Conservation (phyloP, 2,888 invertebrate genomes). For the Drosophila histrio region DNA sequence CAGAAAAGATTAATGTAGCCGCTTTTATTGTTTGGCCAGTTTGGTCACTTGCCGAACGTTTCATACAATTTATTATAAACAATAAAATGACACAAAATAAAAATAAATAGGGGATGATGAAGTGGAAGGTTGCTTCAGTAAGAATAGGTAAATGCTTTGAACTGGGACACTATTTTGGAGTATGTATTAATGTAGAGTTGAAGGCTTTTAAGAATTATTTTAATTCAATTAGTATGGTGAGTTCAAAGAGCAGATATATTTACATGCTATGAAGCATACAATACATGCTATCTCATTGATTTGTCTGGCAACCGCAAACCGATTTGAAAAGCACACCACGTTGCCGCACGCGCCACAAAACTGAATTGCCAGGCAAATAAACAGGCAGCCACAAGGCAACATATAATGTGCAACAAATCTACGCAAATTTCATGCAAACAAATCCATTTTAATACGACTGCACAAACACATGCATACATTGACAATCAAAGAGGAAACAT, state of each 20-base stretch:
- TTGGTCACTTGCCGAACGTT: slow-evolving; percentile 72
- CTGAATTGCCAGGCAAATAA: slow-evolving; percentile 51
- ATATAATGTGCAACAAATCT: slow-evolving; percentile 71
- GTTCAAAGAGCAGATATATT: background rate
- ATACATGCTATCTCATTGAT: slow-evolving; percentile 29
- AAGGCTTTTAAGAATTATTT: background rate
- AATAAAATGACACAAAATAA: slow-evolving; percentile 54
- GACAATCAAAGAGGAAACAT: slow-evolving; percentile 9
- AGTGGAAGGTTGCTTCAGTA: background rate
- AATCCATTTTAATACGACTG: slow-evolving; percentile 61
- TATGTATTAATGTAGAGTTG: background rate
- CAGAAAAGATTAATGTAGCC: slow-evolving; percentile 66
- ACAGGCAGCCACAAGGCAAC: slow-evolving; percentile 45
- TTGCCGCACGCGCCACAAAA: slow-evolving; percentile 29
- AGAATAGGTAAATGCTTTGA: background rate
- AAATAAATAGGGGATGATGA: background rate
- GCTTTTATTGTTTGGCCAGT: slow-evolving; percentile 72
- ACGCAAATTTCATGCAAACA: slow-evolving; percentile 71
- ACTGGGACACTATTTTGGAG: background rate
- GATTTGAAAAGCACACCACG: slow-evolving; percentile 27
- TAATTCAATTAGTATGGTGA: background rate
- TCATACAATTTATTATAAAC: slow-evolving; percentile 73
- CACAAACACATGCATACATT: slow-evolving; percentile 32
- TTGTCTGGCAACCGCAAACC: slow-evolving; percentile 32
- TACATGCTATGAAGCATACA: background rate